A percentile compares a stretch with the other conserved stretches of the same genome.
phyloP scores from a whole-genome alignment of 2,113 vertebrate genomes.

The Isurus oxyrinchus region DNA sequence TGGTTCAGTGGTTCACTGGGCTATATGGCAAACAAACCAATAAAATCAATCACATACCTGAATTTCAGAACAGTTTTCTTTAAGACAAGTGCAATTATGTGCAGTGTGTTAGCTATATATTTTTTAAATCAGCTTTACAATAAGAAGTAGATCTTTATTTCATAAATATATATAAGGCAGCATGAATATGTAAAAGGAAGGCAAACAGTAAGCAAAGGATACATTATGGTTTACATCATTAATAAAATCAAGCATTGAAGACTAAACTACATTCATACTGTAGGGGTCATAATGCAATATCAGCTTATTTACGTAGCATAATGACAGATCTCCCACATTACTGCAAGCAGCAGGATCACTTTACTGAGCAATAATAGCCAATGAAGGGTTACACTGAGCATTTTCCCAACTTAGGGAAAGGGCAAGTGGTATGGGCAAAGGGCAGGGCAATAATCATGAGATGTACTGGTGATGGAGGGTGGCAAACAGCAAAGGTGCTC shows the following conservation, averaged over 20 bases:
- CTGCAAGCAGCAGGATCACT: not conserved
- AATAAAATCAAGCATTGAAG: not conserved
- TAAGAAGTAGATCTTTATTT: not conserved
- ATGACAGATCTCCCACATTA: not conserved
- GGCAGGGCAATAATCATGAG: not conserved
- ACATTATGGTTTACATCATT: not conserved
- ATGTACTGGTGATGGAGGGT: not conserved
- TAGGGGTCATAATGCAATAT: not conserved
- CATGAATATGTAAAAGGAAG: not conserved
- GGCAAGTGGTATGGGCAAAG: not conserved
- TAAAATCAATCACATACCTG: not conserved
- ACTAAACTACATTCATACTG: not conserved
- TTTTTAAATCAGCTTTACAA: not conserved
- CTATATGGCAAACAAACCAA: not conserved
- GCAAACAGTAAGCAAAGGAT: not conserved
- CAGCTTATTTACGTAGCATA: not conserved
- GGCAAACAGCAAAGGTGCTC: no score
- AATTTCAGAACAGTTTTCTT: not conserved
- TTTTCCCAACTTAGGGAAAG: not conserved
- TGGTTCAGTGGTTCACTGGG: not conserved
- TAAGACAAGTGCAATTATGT: not conserved
- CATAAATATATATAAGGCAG: not conserved
- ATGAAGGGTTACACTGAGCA: not conserved
- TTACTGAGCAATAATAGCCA: not conserved
- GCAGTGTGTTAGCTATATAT: not conserved